Base-by-base conservation (phyloP, 2,113 vertebrate genomes). In the Hemibagrus wyckioides region DNA sequence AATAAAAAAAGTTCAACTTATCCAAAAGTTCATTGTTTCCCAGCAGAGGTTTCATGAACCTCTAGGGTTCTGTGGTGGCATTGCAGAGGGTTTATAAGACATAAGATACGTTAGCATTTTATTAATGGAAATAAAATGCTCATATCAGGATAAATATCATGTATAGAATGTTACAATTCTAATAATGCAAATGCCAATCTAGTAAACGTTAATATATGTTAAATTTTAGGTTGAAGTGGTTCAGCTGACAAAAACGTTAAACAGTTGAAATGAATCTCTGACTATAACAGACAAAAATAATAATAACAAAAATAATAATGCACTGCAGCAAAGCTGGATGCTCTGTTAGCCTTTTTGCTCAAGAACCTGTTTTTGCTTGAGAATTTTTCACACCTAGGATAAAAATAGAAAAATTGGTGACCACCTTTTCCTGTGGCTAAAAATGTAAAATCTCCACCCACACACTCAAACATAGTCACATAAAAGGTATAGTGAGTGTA, bases 401-500 rank as follows among this genome's bases (percentile, higher is more conserved):
- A 33, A 84, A 61, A 54, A 82, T 79, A 71, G 84, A 61, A 61
- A 33, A 33, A 79, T 14, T 25, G 14, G 30, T 77, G 57, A 77
- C 84, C 69, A 85, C 56, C 36, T 75, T 87, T 85, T 86, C 88
- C 76, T 87, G 85, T 89, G 82, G 85, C 63, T 89, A 80, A 84
- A 86, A 86, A 73, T 89, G 81, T 84, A 61, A 89, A 86, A 39
- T 67, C 19, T 44, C 48, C 30, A 80, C 84, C 67, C 71, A 86
- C 61, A 89, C 84, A 85, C 85, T 54, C 2, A 33, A 61, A 52
- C 41, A 8, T 14, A 65, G 6, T 39, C 36, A 61, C 56, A 61
- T 25, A 82, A 82, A 82, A 61, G 25, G 80, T 41, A 82, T 48
- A 14, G 56, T 59, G 80, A 59, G 80, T n/a, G n/a, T 39, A 28